phyloP scores from a whole-genome alignment of 2,113 vertebrate species.

The Aspiorhynchus laticeps region DNA sequence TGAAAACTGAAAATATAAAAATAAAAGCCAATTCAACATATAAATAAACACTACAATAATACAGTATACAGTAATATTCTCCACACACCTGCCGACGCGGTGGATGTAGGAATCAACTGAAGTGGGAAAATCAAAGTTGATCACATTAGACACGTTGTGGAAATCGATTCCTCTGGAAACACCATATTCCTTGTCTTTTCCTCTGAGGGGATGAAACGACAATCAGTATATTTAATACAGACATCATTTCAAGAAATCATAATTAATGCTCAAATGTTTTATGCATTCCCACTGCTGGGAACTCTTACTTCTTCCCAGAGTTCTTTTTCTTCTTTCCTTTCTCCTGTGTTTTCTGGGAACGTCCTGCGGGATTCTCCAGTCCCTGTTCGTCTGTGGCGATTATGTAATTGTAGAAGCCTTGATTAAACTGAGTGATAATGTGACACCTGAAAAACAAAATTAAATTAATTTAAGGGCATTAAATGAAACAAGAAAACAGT shows the following conservation, averaged over 20 bases:
- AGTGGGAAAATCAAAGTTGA: constrained; percentile 90
- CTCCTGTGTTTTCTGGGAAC: constrained; percentile 29
- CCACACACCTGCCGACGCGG: constrained; percentile 85
- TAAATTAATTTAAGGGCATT: not conserved
- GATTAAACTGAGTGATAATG: constrained; percentile 93
- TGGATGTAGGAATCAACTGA: constrained; percentile 86
- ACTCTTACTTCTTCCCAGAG: constrained; percentile 56
- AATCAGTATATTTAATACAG: not conserved
- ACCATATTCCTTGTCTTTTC: constrained; percentile 80
- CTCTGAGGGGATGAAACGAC: constrained; percentile 63
- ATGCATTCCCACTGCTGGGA: not conserved
- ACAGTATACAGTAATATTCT: not conserved
- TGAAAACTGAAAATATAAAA: no score
- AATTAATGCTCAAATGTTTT: no score
- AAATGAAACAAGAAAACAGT: not conserved
- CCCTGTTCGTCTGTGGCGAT: constrained; percentile 88
- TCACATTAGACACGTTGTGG: constrained; percentile 85
- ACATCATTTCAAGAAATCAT: not conserved
- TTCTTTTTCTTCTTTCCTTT: constrained; percentile 71
- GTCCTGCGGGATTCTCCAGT: constrained; percentile 56
- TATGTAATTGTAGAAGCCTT: constrained; percentile 89
- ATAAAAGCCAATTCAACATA: no score
- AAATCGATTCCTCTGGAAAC: constrained; percentile 93
- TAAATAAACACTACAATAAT: not conserved
- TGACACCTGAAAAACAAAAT: constrained; percentile 79